These are phyloP conservation scores for Varroa destructor DNA, from an alignment of 1,140 invertebrate genomes.

Conservation along the genomic window DNA sequence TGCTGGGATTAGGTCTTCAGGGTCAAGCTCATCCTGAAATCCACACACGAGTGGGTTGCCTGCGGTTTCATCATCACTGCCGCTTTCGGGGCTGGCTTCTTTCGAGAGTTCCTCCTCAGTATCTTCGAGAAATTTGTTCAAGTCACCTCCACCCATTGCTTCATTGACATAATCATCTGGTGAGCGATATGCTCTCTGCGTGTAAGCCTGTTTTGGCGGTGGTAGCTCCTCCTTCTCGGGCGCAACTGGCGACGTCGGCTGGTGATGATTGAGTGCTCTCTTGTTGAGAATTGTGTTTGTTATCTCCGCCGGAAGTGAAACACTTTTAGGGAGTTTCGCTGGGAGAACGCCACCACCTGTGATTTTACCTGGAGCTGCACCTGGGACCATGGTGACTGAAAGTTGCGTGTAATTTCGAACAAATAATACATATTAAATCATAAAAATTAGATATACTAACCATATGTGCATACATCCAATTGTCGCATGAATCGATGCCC, in stretches of 20 bases:
- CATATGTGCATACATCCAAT: too few species aligned
- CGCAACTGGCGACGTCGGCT: not conserved
- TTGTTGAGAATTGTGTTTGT: conserved; percentile 26
- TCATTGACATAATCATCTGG: conserved; percentile 14
- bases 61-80: conserved; percentile 56
- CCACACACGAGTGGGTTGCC: conserved; percentile 71
- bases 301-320: conserved; percentile 1
- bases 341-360: conserved; percentile 4
- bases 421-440: not conserved
- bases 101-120: conserved; percentile 15
- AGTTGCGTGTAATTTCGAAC: conserved; percentile 32
- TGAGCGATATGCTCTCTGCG: too few species aligned
- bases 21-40: conserved; percentile 71
- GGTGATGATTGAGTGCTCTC: not conserved
- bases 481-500: too few species aligned
- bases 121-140: conserved; percentile 7
- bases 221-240: not conserved
- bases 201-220: too few species aligned
- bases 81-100: conserved; percentile 19
- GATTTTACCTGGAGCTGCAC: conserved; percentile 29
- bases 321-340: conserved; percentile 13
- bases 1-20: conserved; percentile 45
- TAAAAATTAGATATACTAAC: too few species aligned
- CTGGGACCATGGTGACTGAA: conserved; percentile 27
- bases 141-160: conserved; percentile 4